Evolutionary conservation across 2,113 vertebrate species (phyloP), one percentile per base, ranked within the genome.

Genomic region (Trogon melanurus): DNA sequence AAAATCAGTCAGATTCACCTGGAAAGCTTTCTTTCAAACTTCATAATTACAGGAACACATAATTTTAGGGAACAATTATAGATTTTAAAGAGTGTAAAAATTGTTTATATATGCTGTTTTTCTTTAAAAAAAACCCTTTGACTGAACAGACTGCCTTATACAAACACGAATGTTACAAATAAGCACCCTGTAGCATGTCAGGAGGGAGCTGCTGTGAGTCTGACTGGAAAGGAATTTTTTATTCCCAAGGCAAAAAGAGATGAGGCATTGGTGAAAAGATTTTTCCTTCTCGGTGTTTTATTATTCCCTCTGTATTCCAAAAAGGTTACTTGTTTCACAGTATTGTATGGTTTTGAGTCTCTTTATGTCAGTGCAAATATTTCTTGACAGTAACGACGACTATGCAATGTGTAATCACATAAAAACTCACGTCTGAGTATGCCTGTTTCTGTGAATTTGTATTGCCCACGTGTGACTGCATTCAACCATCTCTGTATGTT

Each of bases 191-290:
- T 88, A 83, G 50, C 71, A 32, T 65, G 27, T n/a, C 79, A 60
- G 32, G 34, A 85, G 66, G 69, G 58, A 85, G 20, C 22, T 83
- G 47, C 51, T 53, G 2, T 4, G 12, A 94, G 23, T 88, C 60
- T 90, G 61, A 73, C 36, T 82, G 56, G 78, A 91, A 84, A 86
- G 38, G 67, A 64, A n/a, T 74, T 84, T 88, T 96, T 62, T 60
- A 67, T 80, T 95, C 72, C 53, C 74, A 56, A 54, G 36, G 34
- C 44, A 90, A 80, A 85, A 95, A 88, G n/a, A 84, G 64, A 84
- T 74, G 79, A 80, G 18, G 21, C 56, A 67, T 92, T 92, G 83
- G 14, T 67, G 47, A 95, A 70, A 88, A 70, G 12, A 13, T 62
- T 91, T 84, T 82, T 79, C n/a, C 66, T 74, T 27, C 18, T 92